Conservation (phyloP, 2,797 vertebrate species). For the Uromys caudimaculatus region DNA sequence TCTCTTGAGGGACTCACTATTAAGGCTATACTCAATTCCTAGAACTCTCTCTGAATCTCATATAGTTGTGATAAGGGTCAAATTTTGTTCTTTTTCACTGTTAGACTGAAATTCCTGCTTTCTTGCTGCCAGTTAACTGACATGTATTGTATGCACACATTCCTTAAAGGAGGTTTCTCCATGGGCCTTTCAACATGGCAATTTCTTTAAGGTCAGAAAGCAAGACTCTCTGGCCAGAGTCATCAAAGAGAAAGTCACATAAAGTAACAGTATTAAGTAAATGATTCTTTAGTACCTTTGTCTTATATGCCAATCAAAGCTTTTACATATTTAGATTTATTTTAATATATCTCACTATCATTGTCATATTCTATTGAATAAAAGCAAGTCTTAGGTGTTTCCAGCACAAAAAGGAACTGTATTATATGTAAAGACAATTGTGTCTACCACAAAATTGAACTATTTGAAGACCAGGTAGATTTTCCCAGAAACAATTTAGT, state of each 20-base stretch:
- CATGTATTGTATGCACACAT: background rate
- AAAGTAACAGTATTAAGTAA: constrained; percentile 16
- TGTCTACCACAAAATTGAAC: background rate
- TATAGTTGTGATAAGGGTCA: background rate
- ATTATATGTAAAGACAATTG: background rate
- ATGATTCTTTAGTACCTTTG: background rate
- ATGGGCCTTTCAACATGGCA: background rate
- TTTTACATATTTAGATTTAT: background rate
- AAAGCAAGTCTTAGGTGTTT: constrained; percentile 19
- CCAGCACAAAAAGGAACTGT: background rate
- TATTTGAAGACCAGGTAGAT: constrained; percentile 6
- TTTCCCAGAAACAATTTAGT: background rate
- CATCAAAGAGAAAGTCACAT: background rate
- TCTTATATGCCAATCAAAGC: background rate
- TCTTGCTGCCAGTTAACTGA: background rate
- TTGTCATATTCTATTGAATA: constrained; percentile 23
- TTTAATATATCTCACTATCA: background rate
- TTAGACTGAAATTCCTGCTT: background rate
- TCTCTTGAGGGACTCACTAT: background rate
- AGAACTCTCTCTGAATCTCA: constrained; percentile 6
- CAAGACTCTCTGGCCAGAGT: background rate
- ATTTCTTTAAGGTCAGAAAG: constrained; percentile 2
- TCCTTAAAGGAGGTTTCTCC: background rate
- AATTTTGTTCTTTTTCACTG: background rate
- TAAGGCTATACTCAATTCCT: background rate